A percentile compares a stretch with the other conserved stretches of the same genome.
Conservation (phyloP, 2,888 invertebrate species). For the Brachyptera putata region DNA sequence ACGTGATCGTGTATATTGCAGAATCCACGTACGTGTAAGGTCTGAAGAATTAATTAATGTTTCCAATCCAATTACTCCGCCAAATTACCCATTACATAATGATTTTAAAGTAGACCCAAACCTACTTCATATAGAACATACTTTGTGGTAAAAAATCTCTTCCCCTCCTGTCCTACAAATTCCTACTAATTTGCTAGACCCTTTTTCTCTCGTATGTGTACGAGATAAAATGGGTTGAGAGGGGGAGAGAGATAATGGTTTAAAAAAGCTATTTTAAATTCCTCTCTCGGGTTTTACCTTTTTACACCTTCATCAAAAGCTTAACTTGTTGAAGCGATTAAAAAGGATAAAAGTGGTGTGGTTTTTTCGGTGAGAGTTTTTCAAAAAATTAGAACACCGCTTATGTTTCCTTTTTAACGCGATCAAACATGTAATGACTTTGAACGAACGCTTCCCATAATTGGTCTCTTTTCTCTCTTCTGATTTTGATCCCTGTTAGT, state of each 20-base stretch:
- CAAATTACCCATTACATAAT: conserved; percentile 16
- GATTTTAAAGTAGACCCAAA: conserved; percentile 15
- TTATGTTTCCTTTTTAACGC: conserved; percentile 6
- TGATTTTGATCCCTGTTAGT: no score
- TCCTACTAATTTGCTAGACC: conserved; percentile 12
- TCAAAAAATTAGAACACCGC: background rate
- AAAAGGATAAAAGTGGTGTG: conserved; percentile 4
- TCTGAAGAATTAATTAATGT: conserved; percentile 14
- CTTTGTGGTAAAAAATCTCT: conserved; percentile 20
- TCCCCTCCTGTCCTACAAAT: conserved; percentile 11
- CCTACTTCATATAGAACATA: conserved; percentile 8
- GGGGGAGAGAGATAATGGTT: conserved; percentile 14
- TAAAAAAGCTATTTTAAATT: conserved; percentile 21
- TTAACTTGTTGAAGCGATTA: conserved; percentile 10
- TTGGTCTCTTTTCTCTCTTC: no score
- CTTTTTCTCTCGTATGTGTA: background rate
- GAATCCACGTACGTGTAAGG: background rate
- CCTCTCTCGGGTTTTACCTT: conserved; percentile 17
- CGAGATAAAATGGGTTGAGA: background rate
- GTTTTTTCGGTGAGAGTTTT: background rate
- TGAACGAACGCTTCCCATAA: no score
- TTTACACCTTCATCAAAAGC: conserved; percentile 22
- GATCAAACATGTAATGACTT: no score
- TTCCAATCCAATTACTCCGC: conserved; percentile 13
- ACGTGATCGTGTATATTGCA: no score